Evolutionary conservation across 23 tunicate genomes (phyloP).

Genomic region (Pegea sp.): DNA sequence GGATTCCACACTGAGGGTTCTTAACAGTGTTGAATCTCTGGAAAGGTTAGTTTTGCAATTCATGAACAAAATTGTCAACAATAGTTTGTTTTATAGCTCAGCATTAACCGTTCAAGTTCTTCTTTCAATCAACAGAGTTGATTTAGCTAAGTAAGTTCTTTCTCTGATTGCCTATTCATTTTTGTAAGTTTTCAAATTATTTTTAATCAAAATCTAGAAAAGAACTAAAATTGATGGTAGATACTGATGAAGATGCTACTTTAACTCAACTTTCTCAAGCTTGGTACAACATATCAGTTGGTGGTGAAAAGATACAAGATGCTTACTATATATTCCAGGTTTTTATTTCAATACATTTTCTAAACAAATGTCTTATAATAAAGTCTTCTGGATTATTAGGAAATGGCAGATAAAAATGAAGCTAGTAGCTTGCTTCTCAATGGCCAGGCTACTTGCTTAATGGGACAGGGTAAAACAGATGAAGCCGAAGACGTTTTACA

Average conservation of each 20-base stretch:
- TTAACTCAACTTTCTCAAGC: slow-evolving; percentile 92
- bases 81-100: slow-evolving; percentile 16
- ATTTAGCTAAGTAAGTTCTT: slow-evolving; percentile 58
- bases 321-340: slow-evolving; percentile 88
- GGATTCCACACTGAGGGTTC: slow-evolving; percentile 60
- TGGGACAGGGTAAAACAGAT: slow-evolving; percentile 91
- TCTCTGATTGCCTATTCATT: too few relatives aligned
- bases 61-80: not conserved
- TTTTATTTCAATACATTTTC: too few relatives aligned
- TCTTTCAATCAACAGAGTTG: slow-evolving; percentile 58
- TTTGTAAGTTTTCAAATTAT: not conserved
- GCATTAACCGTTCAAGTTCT: slow-evolving; percentile 61
- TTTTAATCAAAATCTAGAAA: slow-evolving; percentile 11
- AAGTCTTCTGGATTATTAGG: slow-evolving; percentile 7
- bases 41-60: slow-evolving; percentile 33
- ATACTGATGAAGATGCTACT: slow-evolving; percentile 83
- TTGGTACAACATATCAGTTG: slow-evolving; percentile 82
- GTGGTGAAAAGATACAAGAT: slow-evolving; percentile 96
- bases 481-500: slow-evolving; percentile 93
- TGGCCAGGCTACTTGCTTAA: slow-evolving; percentile 76
- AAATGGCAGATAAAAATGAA: slow-evolving; percentile 85
- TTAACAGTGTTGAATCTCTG: slow-evolving; percentile 58
- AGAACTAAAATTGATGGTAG: slow-evolving; percentile 64
- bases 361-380: too few relatives aligned
- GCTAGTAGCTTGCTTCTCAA: slow-evolving; percentile 56